Base-by-base conservation (phyloP, 2,888 invertebrate genomes). In the Pasiphila rectangulata region DNA sequence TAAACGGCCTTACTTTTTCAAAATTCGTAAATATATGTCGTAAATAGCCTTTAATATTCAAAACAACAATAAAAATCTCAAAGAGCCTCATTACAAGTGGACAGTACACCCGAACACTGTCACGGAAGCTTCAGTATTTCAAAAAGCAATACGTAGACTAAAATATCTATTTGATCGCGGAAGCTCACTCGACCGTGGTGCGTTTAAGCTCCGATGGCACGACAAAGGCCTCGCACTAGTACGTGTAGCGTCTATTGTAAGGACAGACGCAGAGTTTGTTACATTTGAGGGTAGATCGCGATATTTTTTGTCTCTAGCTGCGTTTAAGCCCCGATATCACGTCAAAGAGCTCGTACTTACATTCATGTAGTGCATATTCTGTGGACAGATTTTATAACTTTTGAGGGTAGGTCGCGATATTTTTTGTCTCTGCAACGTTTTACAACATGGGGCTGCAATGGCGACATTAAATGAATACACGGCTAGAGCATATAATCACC, bases 131-230 rank as follows among this genome's bases (percentile, higher is more conserved):
- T 16, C 37, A 32, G 23, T 41, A n/a, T 49, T 49, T 25, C 24
- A 45, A 49, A 45, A 50, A 37, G 37, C 48, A 43, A 34, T 43
- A 34, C 19, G 16, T 30, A 35, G 36, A 40, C 35, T 59, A 46
- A 53, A 55, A 59, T 58, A 58, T 59, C 58, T 56, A 60, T 58
- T 58, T 56, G 58, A 54, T 56, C 39, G 53, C 39, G 39, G 41
- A 30, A 25, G 42, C 43, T 24, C 56, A 47, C 40, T 58, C 57
- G 53, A 51, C 58, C 60, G 58, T 50, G 53, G 15, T 35, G 36
- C 55, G 54, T 57, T 56, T 54, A 55, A 55, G 56, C 56, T 48
- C 39, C 58, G 51, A 21, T 56, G 46, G 53, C 40, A 44, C 52
- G 46, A 59, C 58, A 59, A 59, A 59, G 54, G 52, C 50, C 41